Evolutionary conservation across 1,140 invertebrate species (phyloP).

Genomic region (Aphidius ervi): DNA sequence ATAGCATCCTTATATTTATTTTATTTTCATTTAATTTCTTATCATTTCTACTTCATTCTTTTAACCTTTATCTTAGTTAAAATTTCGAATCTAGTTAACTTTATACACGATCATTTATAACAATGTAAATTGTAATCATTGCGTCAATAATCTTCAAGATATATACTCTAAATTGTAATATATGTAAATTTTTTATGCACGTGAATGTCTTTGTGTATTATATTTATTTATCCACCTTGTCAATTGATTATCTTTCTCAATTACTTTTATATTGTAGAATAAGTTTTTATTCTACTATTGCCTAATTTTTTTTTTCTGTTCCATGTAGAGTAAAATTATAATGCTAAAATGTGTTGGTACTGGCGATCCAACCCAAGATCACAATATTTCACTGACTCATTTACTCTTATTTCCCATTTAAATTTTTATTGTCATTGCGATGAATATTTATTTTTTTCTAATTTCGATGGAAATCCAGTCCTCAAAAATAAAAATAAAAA

Average conservation of each 20-base stretch:
- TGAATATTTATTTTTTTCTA: too few relatives aligned
- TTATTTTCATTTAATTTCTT: conserved; percentile 21
- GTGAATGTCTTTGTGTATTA: conserved; percentile 13
- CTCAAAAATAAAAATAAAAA: too few relatives aligned
- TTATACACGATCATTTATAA: conserved; percentile 54
- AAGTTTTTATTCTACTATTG: not conserved
- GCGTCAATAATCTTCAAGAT: conserved; percentile 52
- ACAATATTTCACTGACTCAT: too few relatives aligned
- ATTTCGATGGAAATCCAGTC: too few relatives aligned
- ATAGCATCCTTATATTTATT: conserved; percentile 47
- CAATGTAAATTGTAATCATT: conserved; percentile 53
- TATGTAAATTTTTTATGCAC: conserved; percentile 49
- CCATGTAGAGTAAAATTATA: not conserved
- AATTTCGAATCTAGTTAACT: conserved; percentile 53
- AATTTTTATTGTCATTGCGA: too few relatives aligned
- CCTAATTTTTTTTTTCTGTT: too few relatives aligned
- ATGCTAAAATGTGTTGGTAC: conserved; percentile 6
- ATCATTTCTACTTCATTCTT: conserved; percentile 12
- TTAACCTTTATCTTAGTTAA: conserved; percentile 40
- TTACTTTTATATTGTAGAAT: conserved; percentile 39
- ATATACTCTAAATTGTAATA: conserved; percentile 50
- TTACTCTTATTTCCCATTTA: too few relatives aligned
- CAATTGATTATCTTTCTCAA: conserved; percentile 38
- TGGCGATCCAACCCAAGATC: not conserved
- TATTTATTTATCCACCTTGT: not conserved